Conservation (phyloP, 2,888 invertebrate genomes). For the Plemyria rubiginata region DNA sequence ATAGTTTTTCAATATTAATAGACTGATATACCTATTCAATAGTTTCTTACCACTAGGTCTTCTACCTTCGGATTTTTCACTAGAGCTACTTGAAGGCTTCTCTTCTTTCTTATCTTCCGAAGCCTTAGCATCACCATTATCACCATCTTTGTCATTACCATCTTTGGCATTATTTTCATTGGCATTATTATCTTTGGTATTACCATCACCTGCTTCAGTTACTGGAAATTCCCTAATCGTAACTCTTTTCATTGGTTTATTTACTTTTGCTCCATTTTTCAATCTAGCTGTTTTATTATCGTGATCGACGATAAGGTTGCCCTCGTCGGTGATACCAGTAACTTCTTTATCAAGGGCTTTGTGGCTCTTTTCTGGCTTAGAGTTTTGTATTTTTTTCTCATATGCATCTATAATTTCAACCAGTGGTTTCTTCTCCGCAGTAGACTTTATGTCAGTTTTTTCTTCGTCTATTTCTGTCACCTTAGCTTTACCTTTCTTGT, state of each 20-base stretch:
- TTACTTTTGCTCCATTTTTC: slow-evolving; percentile 29
- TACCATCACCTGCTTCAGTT: slow-evolving; percentile 33
- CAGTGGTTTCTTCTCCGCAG: slow-evolving; percentile 60
- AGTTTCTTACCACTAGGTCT: slow-evolving; percentile 46
- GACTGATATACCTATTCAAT: neutral
- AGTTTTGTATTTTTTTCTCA: slow-evolving; percentile 44
- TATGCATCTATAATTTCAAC: slow-evolving; percentile 65
- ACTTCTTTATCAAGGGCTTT: slow-evolving; percentile 40
- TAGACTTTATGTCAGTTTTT: slow-evolving; percentile 39
- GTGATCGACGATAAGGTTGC: slow-evolving; percentile 57
- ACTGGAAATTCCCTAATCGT: slow-evolving; percentile 50
- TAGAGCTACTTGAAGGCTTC: slow-evolving; percentile 27
- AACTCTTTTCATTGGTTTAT: slow-evolving; percentile 49
- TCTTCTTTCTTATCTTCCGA: slow-evolving; percentile 34
- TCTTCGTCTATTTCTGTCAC: slow-evolving; percentile 51
- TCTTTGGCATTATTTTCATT: slow-evolving; percentile 37
- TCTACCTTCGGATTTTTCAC: slow-evolving; percentile 30
- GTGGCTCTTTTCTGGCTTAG: slow-evolving; percentile 33
- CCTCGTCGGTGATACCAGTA: slow-evolving; percentile 50
- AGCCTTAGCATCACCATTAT: slow-evolving; percentile 31
- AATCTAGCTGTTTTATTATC: slow-evolving; percentile 55
- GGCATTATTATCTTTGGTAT: slow-evolving; percentile 40
- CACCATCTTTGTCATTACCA: slow-evolving; percentile 36
- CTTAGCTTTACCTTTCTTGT: slow-evolving; percentile 40
- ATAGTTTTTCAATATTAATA: no score